These are phyloP conservation scores for Mellilla xanthometata DNA, from an alignment of 2,888 invertebrate genomes.

Conservation along the genomic window DNA sequence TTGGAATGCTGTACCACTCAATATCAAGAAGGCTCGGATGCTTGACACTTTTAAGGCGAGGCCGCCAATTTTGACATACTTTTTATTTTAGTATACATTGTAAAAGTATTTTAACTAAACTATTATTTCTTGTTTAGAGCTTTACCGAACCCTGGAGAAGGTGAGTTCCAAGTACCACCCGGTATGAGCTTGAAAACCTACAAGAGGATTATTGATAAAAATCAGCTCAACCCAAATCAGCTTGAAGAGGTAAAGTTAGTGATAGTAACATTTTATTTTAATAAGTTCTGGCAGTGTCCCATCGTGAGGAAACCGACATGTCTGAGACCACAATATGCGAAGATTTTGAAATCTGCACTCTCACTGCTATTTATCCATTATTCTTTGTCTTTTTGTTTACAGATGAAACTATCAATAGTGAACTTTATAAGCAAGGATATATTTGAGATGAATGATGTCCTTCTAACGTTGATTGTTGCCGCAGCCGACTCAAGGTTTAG, in stretches of 20 bases:
- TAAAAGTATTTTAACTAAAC: background rate
- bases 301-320: too few relatives aligned
- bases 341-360: too few relatives aligned
- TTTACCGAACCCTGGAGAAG: constrained; percentile 75
- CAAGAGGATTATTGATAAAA: constrained; percentile 88
- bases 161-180: constrained; percentile 85
- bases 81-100: too few relatives aligned
- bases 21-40: too few relatives aligned
- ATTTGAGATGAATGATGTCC: constrained; percentile 88
- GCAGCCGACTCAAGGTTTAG: constrained; percentile 94
- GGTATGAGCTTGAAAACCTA: constrained; percentile 90
- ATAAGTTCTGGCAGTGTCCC: too few relatives aligned
- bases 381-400: too few relatives aligned
- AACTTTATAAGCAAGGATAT: constrained; percentile 91
- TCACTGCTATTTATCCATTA: too few relatives aligned
- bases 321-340: too few relatives aligned
- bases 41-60: too few relatives aligned
- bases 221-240: constrained; percentile 88
- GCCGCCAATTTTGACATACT: too few relatives aligned
- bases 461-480: constrained; percentile 91
- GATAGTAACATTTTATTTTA: too few relatives aligned
- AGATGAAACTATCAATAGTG: constrained; percentile 82
- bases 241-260: constrained; percentile 89
- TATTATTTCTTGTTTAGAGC: constrained; percentile 55
- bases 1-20: too few relatives aligned